Conservation (phyloP, 2,797 vertebrate genomes). For the Chaetophractus vellerosus region DNA sequence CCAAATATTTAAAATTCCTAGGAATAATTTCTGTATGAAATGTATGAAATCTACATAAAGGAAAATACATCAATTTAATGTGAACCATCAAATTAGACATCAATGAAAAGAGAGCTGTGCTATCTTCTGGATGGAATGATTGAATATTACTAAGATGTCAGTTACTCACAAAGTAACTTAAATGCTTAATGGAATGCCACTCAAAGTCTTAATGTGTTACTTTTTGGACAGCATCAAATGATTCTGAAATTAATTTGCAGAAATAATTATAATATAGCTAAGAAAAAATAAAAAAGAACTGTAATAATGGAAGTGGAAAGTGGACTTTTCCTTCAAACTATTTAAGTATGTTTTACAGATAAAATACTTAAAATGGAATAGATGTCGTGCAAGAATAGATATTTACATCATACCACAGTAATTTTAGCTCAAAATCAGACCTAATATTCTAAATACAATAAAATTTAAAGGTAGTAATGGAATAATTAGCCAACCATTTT, state of each 20-base stretch:
- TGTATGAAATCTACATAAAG: not conserved
- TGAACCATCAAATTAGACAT: slow-evolving; percentile 21
- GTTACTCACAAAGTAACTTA: not conserved
- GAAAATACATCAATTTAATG: not conserved
- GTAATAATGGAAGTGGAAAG: slow-evolving; percentile 15
- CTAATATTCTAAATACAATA: slow-evolving; percentile 32
- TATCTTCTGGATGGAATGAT: not conserved
- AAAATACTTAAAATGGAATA: not conserved
- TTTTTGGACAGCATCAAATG: slow-evolving; percentile 46
- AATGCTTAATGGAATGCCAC: slow-evolving; percentile 30
- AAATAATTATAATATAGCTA: slow-evolving; percentile 14
- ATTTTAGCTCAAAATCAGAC: not conserved
- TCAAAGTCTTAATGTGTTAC: slow-evolving; percentile 36
- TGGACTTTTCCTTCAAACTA: not conserved
- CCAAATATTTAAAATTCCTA: not conserved
- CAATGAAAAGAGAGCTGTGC: not conserved
- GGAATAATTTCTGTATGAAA: not conserved
- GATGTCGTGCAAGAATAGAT: not conserved
- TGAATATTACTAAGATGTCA: slow-evolving; percentile 15
- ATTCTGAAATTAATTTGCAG: slow-evolving; percentile 62
- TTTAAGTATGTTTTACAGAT: not conserved
- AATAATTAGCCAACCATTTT: not conserved
- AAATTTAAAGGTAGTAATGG: not conserved
- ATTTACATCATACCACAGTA: slow-evolving; percentile 18
- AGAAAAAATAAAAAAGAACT: slow-evolving; percentile 16